These are phyloP conservation scores for Dallia pectoralis DNA, from an alignment of 2,797 vertebrate species.

Conservation along the genomic window DNA sequence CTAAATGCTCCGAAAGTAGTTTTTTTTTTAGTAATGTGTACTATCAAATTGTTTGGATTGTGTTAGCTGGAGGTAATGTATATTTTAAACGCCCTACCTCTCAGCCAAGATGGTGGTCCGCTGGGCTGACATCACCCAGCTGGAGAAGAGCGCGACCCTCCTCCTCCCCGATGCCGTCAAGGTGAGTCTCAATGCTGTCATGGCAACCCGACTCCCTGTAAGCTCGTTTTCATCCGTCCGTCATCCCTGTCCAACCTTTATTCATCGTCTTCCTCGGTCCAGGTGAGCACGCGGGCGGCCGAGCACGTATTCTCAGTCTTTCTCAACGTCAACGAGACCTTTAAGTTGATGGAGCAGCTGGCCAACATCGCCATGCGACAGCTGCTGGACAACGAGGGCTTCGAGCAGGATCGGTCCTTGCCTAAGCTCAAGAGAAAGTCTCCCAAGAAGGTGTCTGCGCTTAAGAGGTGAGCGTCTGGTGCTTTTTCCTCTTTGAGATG, in stretches of 20 bases:
- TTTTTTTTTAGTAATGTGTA: background rate
- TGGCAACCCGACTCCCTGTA: background rate
- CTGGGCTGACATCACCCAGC: conserved; percentile 96
- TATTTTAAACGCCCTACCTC: conserved; percentile 12
- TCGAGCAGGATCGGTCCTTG: conserved; percentile 92
- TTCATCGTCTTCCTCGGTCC: too few relatives aligned
- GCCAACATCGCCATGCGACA: conserved; percentile 98
- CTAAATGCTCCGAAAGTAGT: background rate
- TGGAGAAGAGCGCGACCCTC: conserved; percentile 92
- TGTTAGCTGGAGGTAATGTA: background rate
- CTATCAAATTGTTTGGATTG: background rate
- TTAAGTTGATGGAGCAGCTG: conserved; percentile 96
- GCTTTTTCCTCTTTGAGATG: too few relatives aligned
- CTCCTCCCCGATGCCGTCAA: conserved; percentile 92
- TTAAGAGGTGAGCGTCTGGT: conserved; percentile 82
- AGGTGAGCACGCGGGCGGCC: conserved; percentile 87
- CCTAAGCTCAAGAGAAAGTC: conserved; percentile 97
- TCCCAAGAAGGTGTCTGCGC: conserved; percentile 91
- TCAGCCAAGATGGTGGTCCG: conserved; percentile 93
- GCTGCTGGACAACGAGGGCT: conserved; percentile 96
- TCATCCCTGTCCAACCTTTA: background rate
- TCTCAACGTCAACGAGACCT: conserved; percentile 96
- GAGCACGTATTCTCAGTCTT: conserved; percentile 96
- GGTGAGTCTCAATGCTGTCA: conserved; percentile 71
- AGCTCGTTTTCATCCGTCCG: background rate